phyloP scores from a whole-genome alignment of 1,140 invertebrate genomes.

The Eciton burchellii region DNA sequence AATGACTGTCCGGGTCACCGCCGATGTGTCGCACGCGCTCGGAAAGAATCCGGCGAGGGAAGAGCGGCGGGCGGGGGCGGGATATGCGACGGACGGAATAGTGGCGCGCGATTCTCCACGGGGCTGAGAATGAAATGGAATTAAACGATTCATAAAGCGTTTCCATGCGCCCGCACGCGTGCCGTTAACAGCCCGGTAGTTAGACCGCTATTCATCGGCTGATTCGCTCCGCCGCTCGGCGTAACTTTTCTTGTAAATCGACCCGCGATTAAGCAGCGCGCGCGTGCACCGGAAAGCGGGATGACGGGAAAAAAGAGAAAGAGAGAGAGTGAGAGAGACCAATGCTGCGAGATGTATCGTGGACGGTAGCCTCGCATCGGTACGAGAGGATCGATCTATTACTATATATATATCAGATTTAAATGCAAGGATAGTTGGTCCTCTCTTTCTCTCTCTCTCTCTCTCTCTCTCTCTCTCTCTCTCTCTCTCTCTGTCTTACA shows the following conservation, averaged over 20 bases:
- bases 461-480: too few species aligned
- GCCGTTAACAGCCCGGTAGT: conserved; percentile 76
- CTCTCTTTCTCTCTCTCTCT: too few species aligned
- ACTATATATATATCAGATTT: neutral
- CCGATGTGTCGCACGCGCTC: conserved; percentile 18
- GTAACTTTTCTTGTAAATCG: conserved; percentile 61
- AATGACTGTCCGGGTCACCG: conserved; percentile 57
- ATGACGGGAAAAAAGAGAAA: neutral
- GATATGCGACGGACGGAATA: conserved; percentile 67
- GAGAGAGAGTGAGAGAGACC: neutral
- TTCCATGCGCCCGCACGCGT: conserved; percentile 68
- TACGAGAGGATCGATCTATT: too few species aligned
- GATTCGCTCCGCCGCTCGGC: conserved; percentile 32
- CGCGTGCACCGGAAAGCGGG: too few species aligned
- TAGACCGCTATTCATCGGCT: conserved; percentile 75
- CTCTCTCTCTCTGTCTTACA: too few species aligned
- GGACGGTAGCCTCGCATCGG: too few species aligned
- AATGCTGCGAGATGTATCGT: too few species aligned
- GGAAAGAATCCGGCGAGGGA: neutral
- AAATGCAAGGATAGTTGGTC: too few species aligned
- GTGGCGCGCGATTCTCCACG: conserved; percentile 48
- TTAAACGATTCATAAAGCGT: conserved; percentile 78
- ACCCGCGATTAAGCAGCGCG: conserved; percentile 49
- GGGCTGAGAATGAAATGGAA: conserved; percentile 73
- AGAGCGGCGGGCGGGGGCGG: neutral